Base-by-base conservation (phyloP, 2,797 vertebrate genomes). In the Nasua narica region DNA sequence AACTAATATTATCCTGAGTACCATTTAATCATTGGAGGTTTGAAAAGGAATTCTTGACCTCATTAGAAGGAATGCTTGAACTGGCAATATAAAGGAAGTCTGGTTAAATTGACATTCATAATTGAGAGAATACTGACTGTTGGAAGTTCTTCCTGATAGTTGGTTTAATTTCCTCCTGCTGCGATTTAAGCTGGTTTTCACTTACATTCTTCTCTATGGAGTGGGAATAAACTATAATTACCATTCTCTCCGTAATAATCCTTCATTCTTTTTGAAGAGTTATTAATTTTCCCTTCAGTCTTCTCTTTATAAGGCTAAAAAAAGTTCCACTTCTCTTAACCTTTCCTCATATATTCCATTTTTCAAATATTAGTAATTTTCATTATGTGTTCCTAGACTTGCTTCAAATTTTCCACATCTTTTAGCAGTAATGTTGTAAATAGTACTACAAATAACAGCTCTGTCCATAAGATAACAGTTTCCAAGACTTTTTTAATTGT, bases 281-380 rank as follows among this genome's bases (percentile, higher is more conserved):
- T 93, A 89, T 92, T 95, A 93, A 94, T 60, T 96, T 91, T 70
- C 4, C 16, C 85, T 84, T 97, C 52, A 87, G 29, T 67, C 29
- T 96, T 97, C 58, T 81, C 48, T 84, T 90, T 70, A 56, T 93
- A 87, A 84, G 56, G 5, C 35, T 94, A 91, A 94, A 94, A 77
- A 52, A 88, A 69, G 37, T 93, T 84, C 35, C 16, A 81, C 58
- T 90, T 95, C 89, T 95, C 37, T 67, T 91, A 82, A 88, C 27
- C 91, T 96, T 97, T 77, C 48, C 52, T 90, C 35, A 54, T n/a
- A 76, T 40, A n/a, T 85, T 88, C 67, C 52, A 83, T 91, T 96
- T 95, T 93, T 81, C 27, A 91, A 78, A 86, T 35, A 90, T 92
- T 62, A 91, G 69, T 93, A 74, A 91, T 88, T 88, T 94, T 97